These are phyloP conservation scores for Phoxinus phoxinus DNA, from an alignment of 2,113 vertebrate genomes.

Conservation along the genomic window DNA sequence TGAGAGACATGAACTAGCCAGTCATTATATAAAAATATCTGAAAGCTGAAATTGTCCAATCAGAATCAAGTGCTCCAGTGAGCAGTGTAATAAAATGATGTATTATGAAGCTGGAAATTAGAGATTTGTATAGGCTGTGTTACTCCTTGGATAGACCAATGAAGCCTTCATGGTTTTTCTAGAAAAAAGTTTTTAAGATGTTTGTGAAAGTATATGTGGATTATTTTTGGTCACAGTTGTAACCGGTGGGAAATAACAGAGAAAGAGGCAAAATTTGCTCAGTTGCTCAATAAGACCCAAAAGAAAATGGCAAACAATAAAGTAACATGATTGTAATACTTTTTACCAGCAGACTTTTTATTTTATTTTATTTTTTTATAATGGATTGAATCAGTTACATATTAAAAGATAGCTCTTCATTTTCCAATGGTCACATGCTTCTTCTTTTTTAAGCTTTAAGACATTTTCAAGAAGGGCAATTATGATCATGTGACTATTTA, in stretches of 20 bases:
- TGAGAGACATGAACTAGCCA: background rate
- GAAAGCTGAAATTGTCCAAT: conserved; percentile 11
- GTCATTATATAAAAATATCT: conserved; percentile 4
- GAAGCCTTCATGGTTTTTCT: background rate
- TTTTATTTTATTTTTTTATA: background rate
- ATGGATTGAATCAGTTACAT: background rate
- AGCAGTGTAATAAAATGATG: conserved; percentile 13
- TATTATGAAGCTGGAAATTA: background rate
- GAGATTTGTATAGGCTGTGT: conserved; percentile 15
- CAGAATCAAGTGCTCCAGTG: background rate
- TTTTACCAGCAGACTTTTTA: background rate
- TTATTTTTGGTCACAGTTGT: background rate
- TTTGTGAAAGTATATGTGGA: background rate
- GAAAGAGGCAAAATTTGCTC: background rate
- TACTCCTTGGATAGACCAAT: background rate
- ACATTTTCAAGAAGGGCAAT: background rate
- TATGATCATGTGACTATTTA: background rate
- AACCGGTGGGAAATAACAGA: background rate
- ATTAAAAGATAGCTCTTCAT: background rate
- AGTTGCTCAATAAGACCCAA: conserved; percentile 7
- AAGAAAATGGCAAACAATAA: conserved; percentile 10
- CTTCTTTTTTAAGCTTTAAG: background rate
- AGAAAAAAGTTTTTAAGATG: background rate
- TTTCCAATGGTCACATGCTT: background rate
- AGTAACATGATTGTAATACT: conserved; percentile 1